phyloP scores from a whole-genome alignment of 1,140 invertebrate species.

The Forficula auricularia region DNA sequence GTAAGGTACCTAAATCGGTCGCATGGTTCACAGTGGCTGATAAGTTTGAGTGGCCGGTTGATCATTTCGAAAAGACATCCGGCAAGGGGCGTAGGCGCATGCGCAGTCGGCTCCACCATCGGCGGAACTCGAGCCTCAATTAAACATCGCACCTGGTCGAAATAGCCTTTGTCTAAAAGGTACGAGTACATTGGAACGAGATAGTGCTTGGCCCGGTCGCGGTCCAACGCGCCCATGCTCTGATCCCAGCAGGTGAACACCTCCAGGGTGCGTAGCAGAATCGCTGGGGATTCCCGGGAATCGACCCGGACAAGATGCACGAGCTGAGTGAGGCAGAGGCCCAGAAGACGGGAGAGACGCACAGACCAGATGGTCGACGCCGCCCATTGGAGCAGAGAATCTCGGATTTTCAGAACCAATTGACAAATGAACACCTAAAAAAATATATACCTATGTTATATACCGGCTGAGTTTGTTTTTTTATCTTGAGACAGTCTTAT shows the following conservation, averaged over 20 bases:
- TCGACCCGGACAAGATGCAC: conserved; percentile 18
- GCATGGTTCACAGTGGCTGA: conserved; percentile 6
- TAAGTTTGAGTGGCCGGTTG: conserved; percentile 45
- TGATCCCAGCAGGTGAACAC: conserved; percentile 46
- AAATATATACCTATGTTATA: conserved; percentile 6
- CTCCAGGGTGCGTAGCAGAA: conserved; percentile 58
- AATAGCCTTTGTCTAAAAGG: conserved; percentile 38
- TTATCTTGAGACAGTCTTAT: no score
- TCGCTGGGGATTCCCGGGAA: conserved; percentile 39
- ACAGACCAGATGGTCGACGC: conserved; percentile 27
- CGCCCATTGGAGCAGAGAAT: conserved; percentile 29
- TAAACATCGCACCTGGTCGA: conserved; percentile 45
- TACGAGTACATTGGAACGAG: conserved; percentile 13
- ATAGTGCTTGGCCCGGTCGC: conserved; percentile 19
- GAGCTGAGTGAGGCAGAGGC: conserved; percentile 17
- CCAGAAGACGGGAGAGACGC: conserved; percentile 41
- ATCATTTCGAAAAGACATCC: conserved; percentile 59
- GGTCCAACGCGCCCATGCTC: conserved; percentile 30
- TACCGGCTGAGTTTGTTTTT: no score
- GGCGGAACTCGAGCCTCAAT: conserved; percentile 54
- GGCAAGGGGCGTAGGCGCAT: conserved; percentile 55
- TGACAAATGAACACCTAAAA: conserved; percentile 38
- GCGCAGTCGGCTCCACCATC: conserved; percentile 43
- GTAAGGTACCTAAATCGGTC: no score
- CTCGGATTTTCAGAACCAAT: conserved; percentile 37